Percentiles rank a stretch among this genome's conserved stretches.
Evolutionary conservation across 2,797 vertebrate genomes (phyloP).

Genomic region (Sebastes cheni): DNA sequence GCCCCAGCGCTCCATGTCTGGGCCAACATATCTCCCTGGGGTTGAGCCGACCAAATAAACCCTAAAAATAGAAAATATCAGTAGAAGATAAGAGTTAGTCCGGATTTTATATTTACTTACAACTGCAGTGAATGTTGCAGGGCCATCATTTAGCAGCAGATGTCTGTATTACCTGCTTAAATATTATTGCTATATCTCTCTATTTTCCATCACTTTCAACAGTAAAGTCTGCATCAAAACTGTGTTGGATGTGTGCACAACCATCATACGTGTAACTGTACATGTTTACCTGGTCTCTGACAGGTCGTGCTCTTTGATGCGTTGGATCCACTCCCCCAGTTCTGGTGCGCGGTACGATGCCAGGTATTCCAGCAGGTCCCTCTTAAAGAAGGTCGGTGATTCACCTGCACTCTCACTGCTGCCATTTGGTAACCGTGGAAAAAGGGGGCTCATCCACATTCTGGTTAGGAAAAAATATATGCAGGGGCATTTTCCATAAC

Average conservation of each 20-base stretch:
- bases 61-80: constrained; percentile 55
- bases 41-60: constrained; percentile 93
- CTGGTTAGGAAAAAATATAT: constrained; percentile 68
- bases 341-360: constrained; percentile 84
- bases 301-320: constrained; percentile 90
- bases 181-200: background rate
- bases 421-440: constrained; percentile 85
- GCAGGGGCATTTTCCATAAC: background rate
- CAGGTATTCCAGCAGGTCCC: constrained; percentile 92
- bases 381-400: constrained; percentile 91
- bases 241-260: background rate
- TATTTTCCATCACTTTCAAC: background rate
- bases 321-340: constrained; percentile 90
- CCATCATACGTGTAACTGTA: background rate
- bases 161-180: background rate
- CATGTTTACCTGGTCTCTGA: constrained; percentile 86
- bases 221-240: background rate
- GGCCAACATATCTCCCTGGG: constrained; percentile 92
- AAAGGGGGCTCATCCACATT: constrained; percentile 96
- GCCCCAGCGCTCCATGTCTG: constrained; percentile 95
- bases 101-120: background rate
- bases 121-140: background rate
- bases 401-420: constrained; percentile 84
- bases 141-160: background rate
- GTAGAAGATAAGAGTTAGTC: background rate